Conservation (phyloP, 2,797 vertebrate genomes). For the Holocentrus rufus region DNA sequence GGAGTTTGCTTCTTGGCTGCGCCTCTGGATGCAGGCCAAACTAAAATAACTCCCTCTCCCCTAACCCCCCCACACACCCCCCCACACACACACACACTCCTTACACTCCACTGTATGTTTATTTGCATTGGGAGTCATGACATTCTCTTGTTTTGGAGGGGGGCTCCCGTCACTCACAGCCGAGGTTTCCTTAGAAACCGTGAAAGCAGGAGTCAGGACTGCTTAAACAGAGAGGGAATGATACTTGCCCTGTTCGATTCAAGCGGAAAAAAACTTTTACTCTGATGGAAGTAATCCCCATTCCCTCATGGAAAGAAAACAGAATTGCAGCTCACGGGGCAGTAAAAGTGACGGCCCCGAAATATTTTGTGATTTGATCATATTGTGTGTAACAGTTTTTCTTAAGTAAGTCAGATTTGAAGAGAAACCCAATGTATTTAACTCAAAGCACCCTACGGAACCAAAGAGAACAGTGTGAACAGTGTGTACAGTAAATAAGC, state of each 20-base stretch:
- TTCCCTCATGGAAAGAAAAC: background rate
- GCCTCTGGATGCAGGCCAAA: conserved; percentile 59
- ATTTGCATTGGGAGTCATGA: conserved; percentile 57
- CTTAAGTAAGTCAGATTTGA: background rate
- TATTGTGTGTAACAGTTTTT: background rate
- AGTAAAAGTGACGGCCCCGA: background rate
- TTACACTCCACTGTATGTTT: conserved; percentile 54
- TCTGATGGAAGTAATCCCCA: background rate
- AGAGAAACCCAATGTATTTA: background rate
- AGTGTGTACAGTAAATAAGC: too few species aligned
- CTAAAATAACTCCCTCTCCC: conserved; percentile 58
- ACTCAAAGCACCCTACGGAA: too few species aligned
- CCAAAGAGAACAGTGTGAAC: too few species aligned
- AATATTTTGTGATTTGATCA: background rate
- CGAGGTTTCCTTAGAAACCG: conserved; percentile 49
- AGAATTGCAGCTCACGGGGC: background rate
- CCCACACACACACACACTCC: too few species aligned
- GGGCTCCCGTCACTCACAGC: conserved; percentile 14
- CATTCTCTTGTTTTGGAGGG: conserved; percentile 17
- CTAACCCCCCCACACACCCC: background rate
- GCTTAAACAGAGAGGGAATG: conserved; percentile 30
- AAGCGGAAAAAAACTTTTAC: background rate
- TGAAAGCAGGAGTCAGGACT: conserved; percentile 33
- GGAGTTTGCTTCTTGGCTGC: conserved; percentile 52
- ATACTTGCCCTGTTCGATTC: conserved; percentile 10